Conservation (phyloP, 2,113 vertebrate species). For the Aegotheles bennettii region DNA sequence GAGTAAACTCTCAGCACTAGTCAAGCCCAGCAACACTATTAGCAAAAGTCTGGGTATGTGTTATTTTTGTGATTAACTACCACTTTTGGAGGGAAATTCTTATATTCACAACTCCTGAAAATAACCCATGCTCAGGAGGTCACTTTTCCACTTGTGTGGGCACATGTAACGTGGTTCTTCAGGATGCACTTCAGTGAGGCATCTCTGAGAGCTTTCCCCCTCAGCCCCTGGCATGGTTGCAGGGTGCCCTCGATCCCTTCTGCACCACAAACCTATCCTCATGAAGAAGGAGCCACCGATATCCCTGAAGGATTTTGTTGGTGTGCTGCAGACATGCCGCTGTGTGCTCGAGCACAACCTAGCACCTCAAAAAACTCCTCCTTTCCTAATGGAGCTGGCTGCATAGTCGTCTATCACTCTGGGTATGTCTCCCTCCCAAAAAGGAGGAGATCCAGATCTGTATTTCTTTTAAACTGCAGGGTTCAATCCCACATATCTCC, state of each 20-base stretch:
- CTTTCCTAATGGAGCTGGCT: not conserved
- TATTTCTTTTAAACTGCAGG: not conserved
- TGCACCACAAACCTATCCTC: not conserved
- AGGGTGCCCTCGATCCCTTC: not conserved
- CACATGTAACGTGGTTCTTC: fast-evolving
- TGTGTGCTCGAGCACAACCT: not conserved
- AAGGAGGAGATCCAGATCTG: not conserved
- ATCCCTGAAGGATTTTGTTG: not conserved
- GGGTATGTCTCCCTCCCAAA: not conserved
- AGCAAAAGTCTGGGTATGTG: not conserved
- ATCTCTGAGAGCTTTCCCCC: not conserved
- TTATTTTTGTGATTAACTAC: not conserved
- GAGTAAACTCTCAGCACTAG: not conserved
- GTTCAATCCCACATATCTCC: not conserved
- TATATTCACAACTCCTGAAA: not conserved
- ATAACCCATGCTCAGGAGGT: not conserved
- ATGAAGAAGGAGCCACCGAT: not conserved
- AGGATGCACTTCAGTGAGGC: not conserved
- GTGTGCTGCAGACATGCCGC: not conserved
- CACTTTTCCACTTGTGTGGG: not conserved
- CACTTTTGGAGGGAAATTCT: not conserved
- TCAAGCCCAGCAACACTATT: not conserved
- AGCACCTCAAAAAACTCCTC: not conserved
- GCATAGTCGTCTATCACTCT: not conserved
- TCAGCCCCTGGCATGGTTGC: fast-evolving